A percentile compares a stretch with the other conserved stretches of the same genome.
These are phyloP conservation scores for Ommatoiulus sabulosus DNA, from an alignment of 2,888 invertebrate species.

Conservation along the genomic window DNA sequence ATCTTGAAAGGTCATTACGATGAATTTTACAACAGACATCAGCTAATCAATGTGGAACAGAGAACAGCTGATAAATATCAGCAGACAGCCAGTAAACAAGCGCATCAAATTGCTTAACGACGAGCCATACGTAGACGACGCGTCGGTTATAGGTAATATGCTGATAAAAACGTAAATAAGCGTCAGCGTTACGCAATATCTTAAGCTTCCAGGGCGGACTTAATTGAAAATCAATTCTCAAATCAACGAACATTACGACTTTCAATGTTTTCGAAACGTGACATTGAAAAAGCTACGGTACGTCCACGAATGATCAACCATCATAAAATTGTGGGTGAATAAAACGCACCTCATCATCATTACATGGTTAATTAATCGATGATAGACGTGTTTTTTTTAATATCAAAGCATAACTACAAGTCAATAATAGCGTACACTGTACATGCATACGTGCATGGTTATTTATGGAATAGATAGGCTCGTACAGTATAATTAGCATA, in stretches of 20 bases:
- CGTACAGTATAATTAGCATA: no score
- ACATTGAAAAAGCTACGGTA: background rate
- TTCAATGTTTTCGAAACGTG: background rate
- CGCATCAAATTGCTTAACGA: background rate
- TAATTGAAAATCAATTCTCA: background rate
- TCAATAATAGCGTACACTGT: no score
- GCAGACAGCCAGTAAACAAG: background rate
- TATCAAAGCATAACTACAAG: no score
- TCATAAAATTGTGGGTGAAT: no score
- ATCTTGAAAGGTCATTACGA: no score
- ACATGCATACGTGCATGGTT: no score
- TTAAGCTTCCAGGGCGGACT: background rate
- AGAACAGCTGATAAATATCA: background rate
- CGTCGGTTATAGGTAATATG: background rate
- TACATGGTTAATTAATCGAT: no score
- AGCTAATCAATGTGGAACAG: conserved; percentile 1
- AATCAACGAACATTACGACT: background rate
- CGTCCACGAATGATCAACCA: no score
- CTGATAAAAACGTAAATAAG: background rate
- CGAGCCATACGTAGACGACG: background rate
- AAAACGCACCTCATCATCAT: no score
- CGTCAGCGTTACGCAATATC: background rate
- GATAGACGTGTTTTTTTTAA: no score
- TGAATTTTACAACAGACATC: background rate
- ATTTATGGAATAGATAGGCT: no score